Evolutionary conservation across 2,113 vertebrate species (phyloP), one percentile per base, ranked within the genome.

Genomic region (Apteryx mantelli): DNA sequence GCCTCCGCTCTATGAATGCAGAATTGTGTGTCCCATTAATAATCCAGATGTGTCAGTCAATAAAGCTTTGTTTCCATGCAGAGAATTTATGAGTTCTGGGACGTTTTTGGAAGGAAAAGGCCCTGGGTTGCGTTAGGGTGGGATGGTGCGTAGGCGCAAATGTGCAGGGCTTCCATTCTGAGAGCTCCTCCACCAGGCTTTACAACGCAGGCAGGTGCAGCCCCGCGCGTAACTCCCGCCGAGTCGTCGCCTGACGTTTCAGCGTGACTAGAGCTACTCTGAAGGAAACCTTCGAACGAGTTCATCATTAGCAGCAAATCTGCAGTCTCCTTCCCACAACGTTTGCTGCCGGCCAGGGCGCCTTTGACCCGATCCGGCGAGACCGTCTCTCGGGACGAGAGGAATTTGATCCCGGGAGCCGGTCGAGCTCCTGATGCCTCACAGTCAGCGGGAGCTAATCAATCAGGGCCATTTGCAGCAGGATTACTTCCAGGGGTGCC

Each of bases 401-500:
- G 21, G 19, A 48, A 44, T n/a, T 48, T 44, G n/a, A 20, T 46
- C 65, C 32, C 40, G 13, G 34, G 44, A 44, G 44, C 30, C 21
- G 20, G 32, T n/a, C n/a, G 46, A 68, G 28, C 44, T 34, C 46
- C 14, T n/a, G 22, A 50, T 13, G 32, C 28, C 55, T 70, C 32
- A n/a, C 44, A 11, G 32, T 11, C 44, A 30, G 34, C 30, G 68
- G 61, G 61, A 21, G 20, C 22, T 36, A 38, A n/a, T 64, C 24
- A 64, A 22, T 64, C 24, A 64, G 36, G 22, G 21, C 61, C 34
- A 5, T 20, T 20, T 5, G 1, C 32, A 6, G 25, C 3, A 3
- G 44, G 36, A 50, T 55, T 21, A 13, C 42, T 42, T 25, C 2
- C 0, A 0, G 25, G n/a, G n/a, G 1, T 28, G 63, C 25, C 25